Conservation (phyloP, 2,113 vertebrate genomes). For the Equus quagga region DNA sequence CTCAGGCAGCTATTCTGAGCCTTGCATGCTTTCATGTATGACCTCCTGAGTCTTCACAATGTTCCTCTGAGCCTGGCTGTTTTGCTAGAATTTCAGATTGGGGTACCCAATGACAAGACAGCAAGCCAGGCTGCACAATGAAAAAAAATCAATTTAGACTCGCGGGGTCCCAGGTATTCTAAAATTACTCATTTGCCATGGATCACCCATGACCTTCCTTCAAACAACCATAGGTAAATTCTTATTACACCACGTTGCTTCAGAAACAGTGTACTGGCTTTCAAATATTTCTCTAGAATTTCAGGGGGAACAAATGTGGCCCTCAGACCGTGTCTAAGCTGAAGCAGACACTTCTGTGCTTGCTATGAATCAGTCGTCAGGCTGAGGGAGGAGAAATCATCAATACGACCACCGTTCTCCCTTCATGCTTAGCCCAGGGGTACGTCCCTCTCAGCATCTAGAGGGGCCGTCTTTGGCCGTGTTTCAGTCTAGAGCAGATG, state of each 20-base stretch:
- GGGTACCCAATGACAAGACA: accelerated
- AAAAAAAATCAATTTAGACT: neutral
- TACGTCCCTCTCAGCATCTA: neutral
- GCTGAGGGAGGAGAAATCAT: neutral
- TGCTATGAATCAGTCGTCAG: neutral
- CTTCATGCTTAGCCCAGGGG: accelerated
- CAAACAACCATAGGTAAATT: neutral
- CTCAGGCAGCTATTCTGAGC: neutral
- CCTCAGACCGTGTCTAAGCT: accelerated
- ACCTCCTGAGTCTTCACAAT: accelerated
- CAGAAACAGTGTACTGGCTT: neutral
- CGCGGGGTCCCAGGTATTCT: accelerated
- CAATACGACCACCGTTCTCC: neutral
- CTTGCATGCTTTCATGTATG: accelerated
- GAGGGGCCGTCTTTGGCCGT: neutral
- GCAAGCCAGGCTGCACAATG: neutral
- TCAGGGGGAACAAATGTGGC: neutral
- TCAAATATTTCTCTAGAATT: neutral
- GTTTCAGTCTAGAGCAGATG: neutral
- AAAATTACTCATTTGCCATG: accelerated
- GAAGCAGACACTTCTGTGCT: neutral
- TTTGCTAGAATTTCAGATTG: neutral
- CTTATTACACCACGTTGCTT: neutral
- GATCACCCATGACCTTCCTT: neutral
- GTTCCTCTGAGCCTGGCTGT: neutral